Base-by-base conservation (phyloP, 2,888 invertebrate species). In the Nomada ruficornis region DNA sequence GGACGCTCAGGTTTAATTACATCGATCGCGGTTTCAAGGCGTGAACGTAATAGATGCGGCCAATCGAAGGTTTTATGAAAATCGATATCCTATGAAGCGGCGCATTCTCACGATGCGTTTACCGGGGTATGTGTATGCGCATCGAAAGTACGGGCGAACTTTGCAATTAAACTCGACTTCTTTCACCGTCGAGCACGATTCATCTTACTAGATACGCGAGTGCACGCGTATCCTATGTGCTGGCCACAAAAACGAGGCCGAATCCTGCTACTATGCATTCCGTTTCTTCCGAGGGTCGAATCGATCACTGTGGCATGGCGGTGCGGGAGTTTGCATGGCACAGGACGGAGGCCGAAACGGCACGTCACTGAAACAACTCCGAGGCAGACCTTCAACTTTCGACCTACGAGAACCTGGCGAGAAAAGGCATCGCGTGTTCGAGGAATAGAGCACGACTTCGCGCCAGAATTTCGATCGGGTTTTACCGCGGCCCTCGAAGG, bases 371-470 rank as follows among this genome's bases (percentile, higher is more conserved):
- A 10, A 54, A 20, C 20, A n/a, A 20, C n/a, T 54, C 54, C 54
- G 18, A n/a, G 54, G 20, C 20, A 82, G 86, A 89, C 89, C 89
- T 89, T 89, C 89, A 84, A 89, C 89, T 88, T 87, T 88, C 86
- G 89, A 88, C 89, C 90, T 87, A 86, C 87, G 85, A 18, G 73
- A 67, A 20, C 54, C 26, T 50, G 55, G 50, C 47, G 82, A 80
- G 90, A 83, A 84, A 88, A 82, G 83, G 77, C 78, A 86, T 90
- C 88, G 90, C 89, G 89, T 86, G 89, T 63, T 67, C 57, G 60
- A 63, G 75, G 75, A 80, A 86, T 85, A 82, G 26, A 76, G 74
- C 71, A 63, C 73, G 80, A 88, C 84, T 82, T 82, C 73, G 67
- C 69, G 68, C 54, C 59, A 67, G 69, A 72, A 77, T 78, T 86